These are phyloP conservation scores for Anoplophora glabripennis DNA, from an alignment of 1,140 invertebrate genomes.

Conservation along the genomic window DNA sequence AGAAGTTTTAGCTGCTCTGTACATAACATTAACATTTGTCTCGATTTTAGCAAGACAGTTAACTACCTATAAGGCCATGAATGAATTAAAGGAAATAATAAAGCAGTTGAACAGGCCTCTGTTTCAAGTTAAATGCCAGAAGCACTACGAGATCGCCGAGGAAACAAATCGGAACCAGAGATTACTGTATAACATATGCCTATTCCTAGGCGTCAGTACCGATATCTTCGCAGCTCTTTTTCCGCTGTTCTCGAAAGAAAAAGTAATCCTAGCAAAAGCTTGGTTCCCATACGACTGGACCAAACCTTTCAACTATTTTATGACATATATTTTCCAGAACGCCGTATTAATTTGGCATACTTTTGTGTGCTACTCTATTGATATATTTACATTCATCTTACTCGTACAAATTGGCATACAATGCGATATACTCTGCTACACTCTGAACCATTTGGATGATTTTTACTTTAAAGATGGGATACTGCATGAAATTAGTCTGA, in stretches of 20 bases:
- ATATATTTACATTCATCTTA: background rate
- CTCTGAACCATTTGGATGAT: background rate
- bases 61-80: background rate
- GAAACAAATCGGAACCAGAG: background rate
- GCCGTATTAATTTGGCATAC: background rate
- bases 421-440: background rate
- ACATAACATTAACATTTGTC: background rate
- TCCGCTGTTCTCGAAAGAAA: background rate
- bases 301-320: background rate
- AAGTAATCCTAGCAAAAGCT: background rate
- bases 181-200: background rate
- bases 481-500: background rate
- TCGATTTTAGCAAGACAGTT: background rate
- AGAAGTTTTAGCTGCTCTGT: background rate
- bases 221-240: background rate
- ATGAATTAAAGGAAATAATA: background rate
- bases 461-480: background rate
- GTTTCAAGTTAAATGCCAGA: background rate
- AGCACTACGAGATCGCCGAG: background rate
- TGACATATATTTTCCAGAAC: background rate
- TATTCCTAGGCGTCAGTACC: background rate
- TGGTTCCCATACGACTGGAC: slow-evolving; percentile 4
- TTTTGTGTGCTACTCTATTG: background rate
- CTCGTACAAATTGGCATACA: background rate
- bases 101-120: background rate